phyloP scores from a whole-genome alignment of 2,113 vertebrate species.

The Engraulis encrasicolus region DNA sequence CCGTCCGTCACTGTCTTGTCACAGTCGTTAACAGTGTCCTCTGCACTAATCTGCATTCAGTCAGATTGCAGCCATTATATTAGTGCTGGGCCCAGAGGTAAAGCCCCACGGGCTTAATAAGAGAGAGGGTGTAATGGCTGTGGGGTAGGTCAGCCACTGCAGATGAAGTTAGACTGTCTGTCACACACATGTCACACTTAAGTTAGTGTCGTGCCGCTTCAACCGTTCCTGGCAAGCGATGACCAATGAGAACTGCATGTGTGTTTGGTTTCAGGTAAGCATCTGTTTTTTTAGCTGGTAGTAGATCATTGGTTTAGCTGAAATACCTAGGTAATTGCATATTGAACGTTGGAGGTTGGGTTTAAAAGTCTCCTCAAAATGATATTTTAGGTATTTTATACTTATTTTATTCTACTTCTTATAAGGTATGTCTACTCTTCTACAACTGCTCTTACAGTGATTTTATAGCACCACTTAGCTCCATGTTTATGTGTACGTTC shows the following conservation, averaged over 20 bases:
- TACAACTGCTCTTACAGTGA: too few species aligned
- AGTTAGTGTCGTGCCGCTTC: constrained; percentile 4
- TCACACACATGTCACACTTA: not conserved
- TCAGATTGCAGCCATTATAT: constrained; percentile 11
- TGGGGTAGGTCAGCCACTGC: not conserved
- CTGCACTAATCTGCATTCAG: constrained; percentile 8
- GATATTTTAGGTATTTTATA: too few species aligned
- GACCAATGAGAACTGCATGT: not conserved
- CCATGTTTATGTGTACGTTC: too few species aligned
- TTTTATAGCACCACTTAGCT: too few species aligned
- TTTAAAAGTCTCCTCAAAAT: too few species aligned
- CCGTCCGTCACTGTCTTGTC: constrained; percentile 29
- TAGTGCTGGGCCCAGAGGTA: not conserved
- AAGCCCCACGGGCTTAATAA: constrained; percentile 20
- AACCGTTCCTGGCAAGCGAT: not conserved
- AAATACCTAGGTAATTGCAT: too few species aligned
- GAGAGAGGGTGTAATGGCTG: constrained; percentile 12
- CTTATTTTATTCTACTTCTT: too few species aligned
- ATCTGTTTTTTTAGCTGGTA: too few species aligned
- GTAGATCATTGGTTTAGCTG: too few species aligned
- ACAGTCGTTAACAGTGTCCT: constrained; percentile 33
- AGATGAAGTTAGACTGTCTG: not conserved
- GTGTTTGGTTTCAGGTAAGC: not conserved
- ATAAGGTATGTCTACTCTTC: too few species aligned
- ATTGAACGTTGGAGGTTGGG: too few species aligned